phyloP scores from a whole-genome alignment of 2,797 vertebrate genomes.

The Columba guinea region DNA sequence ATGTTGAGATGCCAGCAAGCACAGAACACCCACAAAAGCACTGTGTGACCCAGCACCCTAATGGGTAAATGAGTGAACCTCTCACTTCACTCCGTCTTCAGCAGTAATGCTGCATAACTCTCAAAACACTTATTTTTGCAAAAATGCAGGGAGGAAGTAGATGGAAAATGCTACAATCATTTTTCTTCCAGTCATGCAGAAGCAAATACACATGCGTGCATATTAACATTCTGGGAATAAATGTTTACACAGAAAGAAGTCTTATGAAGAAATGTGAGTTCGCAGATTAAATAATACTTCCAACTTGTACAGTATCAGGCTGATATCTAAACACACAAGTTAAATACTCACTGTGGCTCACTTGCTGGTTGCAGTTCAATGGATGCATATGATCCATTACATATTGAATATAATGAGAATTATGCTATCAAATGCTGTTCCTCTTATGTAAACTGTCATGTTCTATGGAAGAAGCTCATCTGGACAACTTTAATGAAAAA shows the following conservation, averaged over 20 bases:
- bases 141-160: neutral
- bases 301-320: neutral
- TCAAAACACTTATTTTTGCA: neutral
- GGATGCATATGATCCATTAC: neutral
- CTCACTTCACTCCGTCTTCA: neutral
- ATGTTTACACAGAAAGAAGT: neutral
- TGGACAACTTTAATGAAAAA: neutral
- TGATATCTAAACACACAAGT: neutral
- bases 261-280: neutral
- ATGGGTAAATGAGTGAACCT: neutral
- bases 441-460: neutral
- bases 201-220: neutral
- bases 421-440: neutral
- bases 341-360: neutral
- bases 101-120: neutral
- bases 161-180: neutral
- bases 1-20: neutral
- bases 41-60: neutral
- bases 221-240: neutral
- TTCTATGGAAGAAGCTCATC: neutral
- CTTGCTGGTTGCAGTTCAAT: neutral
- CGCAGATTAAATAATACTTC: neutral
- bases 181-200: neutral
- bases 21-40: neutral
- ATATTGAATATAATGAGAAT: neutral